Base-by-base conservation (phyloP, 2,797 vertebrate genomes). In the Podargus strigoides region DNA sequence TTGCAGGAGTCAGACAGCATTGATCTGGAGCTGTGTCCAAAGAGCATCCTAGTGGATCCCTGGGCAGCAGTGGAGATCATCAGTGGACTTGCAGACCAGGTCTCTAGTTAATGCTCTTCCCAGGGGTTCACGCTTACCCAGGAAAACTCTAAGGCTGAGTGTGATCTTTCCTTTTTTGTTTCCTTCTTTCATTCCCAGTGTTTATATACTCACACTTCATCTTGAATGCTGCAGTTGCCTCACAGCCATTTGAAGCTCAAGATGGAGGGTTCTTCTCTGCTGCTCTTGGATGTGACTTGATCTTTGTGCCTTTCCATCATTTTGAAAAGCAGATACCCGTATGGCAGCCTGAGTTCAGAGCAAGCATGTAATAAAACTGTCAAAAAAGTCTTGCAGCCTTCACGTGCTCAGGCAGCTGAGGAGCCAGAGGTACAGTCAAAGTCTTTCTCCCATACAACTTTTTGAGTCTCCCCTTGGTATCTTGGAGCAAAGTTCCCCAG, bases 381-480 rank as follows among this genome's bases (percentile, higher is more conserved):
- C 21, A 32, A 63, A 46, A 59, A 50, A 82, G 22, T 46, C 19
- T 64, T 3, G 0, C 12, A 56, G 58, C 8, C 4, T 47, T 9
- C 14, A 19, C 6, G 0, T 0, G 0, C 28, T 69, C 12, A 3
- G 6, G 59, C 27, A 37, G 19, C 32, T 44, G 81, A 27, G 19
- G n/a, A 91, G 7, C 17, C 39, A 32, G 56, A 63, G 28, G 6
- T 44, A 2, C 12, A 34, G 14, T 14, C 22, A 2, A 3, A 14
- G 3, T 64, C 24, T 52, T 67, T 27, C 34, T 76, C 52, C 34
- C 18, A 8, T 18, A 3, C 5, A 9, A 24, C 8, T 30, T 73
- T 3, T 26, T 50, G 10, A 32, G 62, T 28, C 10, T 60, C 15
- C 3, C n/a, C 13, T 28, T 7, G 9, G 21, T 68, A 21, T 18